Base-by-base conservation (phyloP, 2,113 vertebrate species). In the Heliornis fulica region DNA sequence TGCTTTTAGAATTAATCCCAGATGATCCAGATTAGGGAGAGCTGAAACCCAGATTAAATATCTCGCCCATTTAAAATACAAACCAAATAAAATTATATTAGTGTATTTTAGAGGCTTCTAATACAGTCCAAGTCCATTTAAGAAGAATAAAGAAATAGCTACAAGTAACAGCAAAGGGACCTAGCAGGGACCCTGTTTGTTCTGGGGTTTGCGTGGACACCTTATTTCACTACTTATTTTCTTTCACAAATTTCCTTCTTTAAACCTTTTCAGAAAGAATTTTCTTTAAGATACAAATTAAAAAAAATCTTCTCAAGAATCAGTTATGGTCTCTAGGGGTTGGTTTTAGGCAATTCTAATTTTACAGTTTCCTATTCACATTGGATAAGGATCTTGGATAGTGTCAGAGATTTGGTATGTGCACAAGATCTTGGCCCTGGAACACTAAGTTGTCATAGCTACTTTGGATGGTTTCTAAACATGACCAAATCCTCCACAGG, bases 391-490 rank as follows among this genome's bases (percentile, higher is more conserved):
- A 96, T 95, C 90, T 93, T 43, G 93, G 70, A 87, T 93, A 74
- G 56, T 91, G 71, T 96, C 93, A 96, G 87, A 80, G 89, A 96
- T 92, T 80, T 80, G 66, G 90, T 91, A 96, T 86, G 92, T 51
- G 75, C 79, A 94, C 85, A 95, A 2, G 3, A 66, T 74, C 93
- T 90, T 90, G 87, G 85, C 82, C 75, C 34, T 54, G 1, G 19
- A 66, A 88, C 38, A 61, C 38, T 36, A 87, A 88, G 89, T 90
- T 97, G 93, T 96, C 90, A 95, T 93, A 94, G 93, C 81, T 95
- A 93, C 94, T 93, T 92, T 70, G 71, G n/a, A 88, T 88, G 41
- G 59, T 96, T 95, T 95, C 93, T 96, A 96, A 96, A 96, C 93
- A 96, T 25, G 59, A 85, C 34, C 53, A 88, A 91, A 91, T 90